Conservation (phyloP, 2,113 vertebrate genomes). For the Pterocles burchelli region DNA sequence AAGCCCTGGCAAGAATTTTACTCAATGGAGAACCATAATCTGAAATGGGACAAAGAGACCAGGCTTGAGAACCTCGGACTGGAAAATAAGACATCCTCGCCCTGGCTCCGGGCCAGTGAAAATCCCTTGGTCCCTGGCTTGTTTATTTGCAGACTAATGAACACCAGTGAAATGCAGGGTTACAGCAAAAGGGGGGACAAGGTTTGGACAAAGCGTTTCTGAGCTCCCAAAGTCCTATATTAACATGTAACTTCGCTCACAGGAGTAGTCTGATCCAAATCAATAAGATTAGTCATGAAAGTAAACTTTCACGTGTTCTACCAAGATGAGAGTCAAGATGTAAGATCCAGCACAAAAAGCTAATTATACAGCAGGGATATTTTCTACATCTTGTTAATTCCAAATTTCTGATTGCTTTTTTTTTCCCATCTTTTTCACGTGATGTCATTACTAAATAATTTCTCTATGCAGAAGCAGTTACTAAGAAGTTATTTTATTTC, state of each 20-base stretch:
- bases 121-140: background rate
- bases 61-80: background rate
- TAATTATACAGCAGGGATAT: background rate
- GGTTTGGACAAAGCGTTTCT: background rate
- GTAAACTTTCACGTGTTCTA: background rate
- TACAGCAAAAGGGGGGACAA: background rate
- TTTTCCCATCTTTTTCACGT: background rate
- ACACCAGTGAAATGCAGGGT: background rate
- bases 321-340: background rate
- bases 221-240: background rate
- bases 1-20: background rate
- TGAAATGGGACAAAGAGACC: background rate
- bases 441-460: background rate
- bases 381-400: background rate
- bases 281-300: slow-evolving; percentile 1
- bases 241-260: background rate
- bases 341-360: background rate
- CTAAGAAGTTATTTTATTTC: background rate
- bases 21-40: background rate
- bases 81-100: background rate
- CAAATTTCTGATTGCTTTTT: background rate
- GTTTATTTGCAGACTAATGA: slow-evolving; percentile 35
- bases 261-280: background rate
- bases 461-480: background rate
- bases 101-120: slow-evolving; percentile 9